phyloP scores from a whole-genome alignment of 2,113 vertebrate genomes.

The Syrrhaptes paradoxus region DNA sequence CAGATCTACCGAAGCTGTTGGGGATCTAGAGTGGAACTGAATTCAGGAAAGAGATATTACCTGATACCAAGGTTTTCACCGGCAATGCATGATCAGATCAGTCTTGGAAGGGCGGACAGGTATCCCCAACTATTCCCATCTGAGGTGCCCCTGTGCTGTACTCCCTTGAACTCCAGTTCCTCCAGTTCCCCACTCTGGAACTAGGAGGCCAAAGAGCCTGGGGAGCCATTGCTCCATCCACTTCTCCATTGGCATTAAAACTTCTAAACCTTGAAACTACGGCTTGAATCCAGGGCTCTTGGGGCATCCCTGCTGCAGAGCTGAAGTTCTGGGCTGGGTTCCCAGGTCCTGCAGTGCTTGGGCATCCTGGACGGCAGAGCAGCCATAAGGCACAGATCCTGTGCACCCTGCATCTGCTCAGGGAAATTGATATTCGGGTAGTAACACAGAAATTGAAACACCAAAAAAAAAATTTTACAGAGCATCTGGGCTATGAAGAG shows the following conservation, averaged over 20 bases:
- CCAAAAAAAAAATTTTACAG: not conserved
- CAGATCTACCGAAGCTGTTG: not conserved
- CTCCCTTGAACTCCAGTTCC: not conserved
- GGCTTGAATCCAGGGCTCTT: not conserved
- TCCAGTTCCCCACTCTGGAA: not conserved
- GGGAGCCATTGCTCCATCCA: not conserved
- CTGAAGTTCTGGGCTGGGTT: slow-evolving; percentile 15
- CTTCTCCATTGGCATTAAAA: not conserved
- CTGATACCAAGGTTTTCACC: not conserved
- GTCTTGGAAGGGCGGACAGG: not conserved
- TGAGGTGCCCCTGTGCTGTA: not conserved
- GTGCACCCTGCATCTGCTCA: slow-evolving; percentile 8
- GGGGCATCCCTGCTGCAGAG: not conserved
- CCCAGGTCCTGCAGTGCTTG: not conserved
- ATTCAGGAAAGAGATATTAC: not conserved
- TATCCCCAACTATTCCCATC: not conserved
- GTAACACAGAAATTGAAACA: not conserved
- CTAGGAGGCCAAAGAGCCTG: not conserved
- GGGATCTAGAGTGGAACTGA: not conserved
- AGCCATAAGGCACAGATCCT: not conserved
- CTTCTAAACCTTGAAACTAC: not conserved
- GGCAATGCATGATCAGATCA: accelerated
- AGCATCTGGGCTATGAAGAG: not conserved
- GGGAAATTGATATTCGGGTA: not conserved
- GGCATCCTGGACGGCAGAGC: not conserved